Conservation (phyloP, 1,140 invertebrate species). For the Apis laboriosa region DNA sequence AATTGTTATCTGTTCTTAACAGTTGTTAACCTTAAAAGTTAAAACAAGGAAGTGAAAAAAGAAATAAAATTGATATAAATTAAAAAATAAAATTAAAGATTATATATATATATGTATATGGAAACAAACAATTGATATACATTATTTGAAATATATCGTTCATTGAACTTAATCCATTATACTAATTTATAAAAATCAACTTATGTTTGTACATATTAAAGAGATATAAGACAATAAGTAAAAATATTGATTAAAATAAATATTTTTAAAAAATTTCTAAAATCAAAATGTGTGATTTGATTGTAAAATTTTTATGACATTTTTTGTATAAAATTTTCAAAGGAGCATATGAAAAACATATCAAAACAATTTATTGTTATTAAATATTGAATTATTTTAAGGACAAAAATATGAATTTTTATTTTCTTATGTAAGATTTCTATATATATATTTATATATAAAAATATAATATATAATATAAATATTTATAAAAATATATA, state of each 20-base stretch:
- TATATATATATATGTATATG: not conserved
- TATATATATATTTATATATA: not conserved
- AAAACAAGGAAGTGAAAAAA: not conserved
- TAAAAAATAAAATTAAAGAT: not conserved
- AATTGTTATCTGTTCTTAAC: not conserved
- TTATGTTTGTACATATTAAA: not conserved
- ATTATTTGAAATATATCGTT: not conserved
- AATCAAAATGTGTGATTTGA: not conserved
- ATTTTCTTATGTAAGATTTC: conserved; percentile 2
- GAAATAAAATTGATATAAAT: not conserved
- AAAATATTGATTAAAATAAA: not conserved
- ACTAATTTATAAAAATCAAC: not conserved
- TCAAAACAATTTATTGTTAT: not conserved
- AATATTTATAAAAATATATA: too few species aligned
- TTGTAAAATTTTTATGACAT: not conserved
- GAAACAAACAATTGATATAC: not conserved
- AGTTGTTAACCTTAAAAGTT: not conserved
- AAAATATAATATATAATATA: too few species aligned
- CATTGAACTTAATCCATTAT: not conserved
- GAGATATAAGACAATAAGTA: not conserved
- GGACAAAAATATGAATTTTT: not conserved
- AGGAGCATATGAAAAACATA: not conserved
- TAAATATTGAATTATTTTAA: not conserved
- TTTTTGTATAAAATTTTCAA: not conserved
- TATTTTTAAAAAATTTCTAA: not conserved